A percentile compares a stretch with the other conserved stretches of the same genome.
Conservation (phyloP, 1,140 invertebrate genomes). For the Drosophila bifasciata region DNA sequence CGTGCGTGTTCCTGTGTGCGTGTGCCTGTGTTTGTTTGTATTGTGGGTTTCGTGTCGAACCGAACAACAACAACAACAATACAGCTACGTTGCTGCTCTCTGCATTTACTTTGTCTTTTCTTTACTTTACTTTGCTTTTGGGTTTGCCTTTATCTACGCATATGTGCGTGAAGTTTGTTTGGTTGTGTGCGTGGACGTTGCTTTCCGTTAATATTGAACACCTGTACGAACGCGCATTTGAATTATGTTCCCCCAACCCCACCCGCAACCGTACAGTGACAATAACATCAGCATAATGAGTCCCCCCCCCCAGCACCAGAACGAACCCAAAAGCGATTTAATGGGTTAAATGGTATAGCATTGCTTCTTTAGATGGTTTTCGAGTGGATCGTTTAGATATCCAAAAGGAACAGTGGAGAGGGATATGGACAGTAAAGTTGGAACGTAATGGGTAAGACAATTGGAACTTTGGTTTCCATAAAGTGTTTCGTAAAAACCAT, state of each 20-base stretch:
- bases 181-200: slow-evolving; percentile 1
- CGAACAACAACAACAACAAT: neutral
- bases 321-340: neutral
- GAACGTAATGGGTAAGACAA: too few species aligned
- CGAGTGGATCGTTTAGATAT: neutral
- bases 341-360: slow-evolving; percentile 1
- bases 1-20: neutral
- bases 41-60: slow-evolving; percentile 26
- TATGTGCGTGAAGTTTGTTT: neutral
- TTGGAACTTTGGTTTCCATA: neutral
- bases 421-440: too few species aligned
- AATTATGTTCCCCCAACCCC: slow-evolving; percentile 1
- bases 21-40: slow-evolving; percentile 29
- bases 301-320: neutral
- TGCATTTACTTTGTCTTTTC: slow-evolving; percentile 17
- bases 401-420: too few species aligned
- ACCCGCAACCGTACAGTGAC: slow-evolving; percentile 14
- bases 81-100: neutral
- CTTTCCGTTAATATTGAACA: slow-evolving; percentile 48
- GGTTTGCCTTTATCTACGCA: slow-evolving; percentile 3
- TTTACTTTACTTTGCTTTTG: slow-evolving; percentile 23
- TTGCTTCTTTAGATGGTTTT: neutral
- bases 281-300: slow-evolving; percentile 37
- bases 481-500: slow-evolving; percentile 1
- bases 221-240: slow-evolving; percentile 39